These are phyloP conservation scores for Mesitornis unicolor DNA, from an alignment of 2,113 vertebrate genomes.

Conservation along the genomic window DNA sequence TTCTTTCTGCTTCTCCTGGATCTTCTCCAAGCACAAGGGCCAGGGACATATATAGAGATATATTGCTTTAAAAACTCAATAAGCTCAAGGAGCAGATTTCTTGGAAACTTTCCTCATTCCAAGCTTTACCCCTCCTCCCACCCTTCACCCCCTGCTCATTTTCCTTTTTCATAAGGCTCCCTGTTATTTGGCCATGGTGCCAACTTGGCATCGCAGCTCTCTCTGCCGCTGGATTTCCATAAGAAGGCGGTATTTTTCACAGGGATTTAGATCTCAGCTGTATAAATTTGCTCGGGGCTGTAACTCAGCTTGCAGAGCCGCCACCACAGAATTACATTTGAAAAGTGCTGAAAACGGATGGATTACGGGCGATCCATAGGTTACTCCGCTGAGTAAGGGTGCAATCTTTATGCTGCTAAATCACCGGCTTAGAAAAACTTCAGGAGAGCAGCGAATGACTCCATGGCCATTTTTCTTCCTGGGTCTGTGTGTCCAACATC, in stretches of 20 bases:
- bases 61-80: conserved; percentile 49
- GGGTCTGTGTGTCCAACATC: background rate
- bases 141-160: conserved; percentile 17
- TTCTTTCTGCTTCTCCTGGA: conserved; percentile 62
- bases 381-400: background rate
- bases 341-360: background rate
- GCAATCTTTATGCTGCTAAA: background rate
- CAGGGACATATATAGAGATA: conserved; percentile 60
- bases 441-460: background rate
- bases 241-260: conserved; percentile 51
- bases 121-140: background rate
- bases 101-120: conserved; percentile 51
- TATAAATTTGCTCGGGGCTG: conserved; percentile 34
- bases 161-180: conserved; percentile 37
- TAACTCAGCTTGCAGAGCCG: background rate
- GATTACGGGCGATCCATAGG: background rate
- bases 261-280: conserved; percentile 56
- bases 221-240: conserved; percentile 45
- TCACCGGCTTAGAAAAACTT: background rate
- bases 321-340: background rate
- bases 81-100: conserved; percentile 27
- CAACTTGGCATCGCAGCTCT: conserved; percentile 41
- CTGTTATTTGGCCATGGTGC: conserved; percentile 31
- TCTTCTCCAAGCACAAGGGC: conserved; percentile 42
- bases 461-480: background rate